phyloP scores from a whole-genome alignment of 2,113 vertebrate species.

The Campylorhamphus procurvoides region DNA sequence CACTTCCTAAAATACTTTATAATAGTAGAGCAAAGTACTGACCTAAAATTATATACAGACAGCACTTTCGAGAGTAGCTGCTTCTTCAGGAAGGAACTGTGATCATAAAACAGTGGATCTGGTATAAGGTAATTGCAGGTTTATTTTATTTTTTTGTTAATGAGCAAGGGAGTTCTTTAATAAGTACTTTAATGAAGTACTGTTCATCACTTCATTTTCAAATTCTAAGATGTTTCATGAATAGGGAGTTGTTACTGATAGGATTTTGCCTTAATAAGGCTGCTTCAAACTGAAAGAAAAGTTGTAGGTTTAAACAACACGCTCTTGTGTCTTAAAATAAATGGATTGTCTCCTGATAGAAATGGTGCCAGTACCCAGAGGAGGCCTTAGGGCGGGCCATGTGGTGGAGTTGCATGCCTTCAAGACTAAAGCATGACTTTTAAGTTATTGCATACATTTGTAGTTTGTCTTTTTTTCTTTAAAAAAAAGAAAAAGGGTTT shows the following conservation, averaged over 20 bases:
- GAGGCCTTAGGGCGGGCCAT: neutral
- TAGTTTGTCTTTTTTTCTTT: neutral
- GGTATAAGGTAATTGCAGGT: neutral
- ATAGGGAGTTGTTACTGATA: neutral
- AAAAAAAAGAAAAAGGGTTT: no score
- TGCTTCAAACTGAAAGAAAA: neutral
- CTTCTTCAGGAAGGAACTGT: neutral
- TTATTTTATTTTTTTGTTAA: neutral
- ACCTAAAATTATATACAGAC: neutral
- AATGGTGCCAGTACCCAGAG: neutral
- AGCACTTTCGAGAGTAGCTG: neutral
- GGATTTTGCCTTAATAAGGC: neutral
- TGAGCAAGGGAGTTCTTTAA: neutral
- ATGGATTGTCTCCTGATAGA: neutral
- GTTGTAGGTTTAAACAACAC: neutral
- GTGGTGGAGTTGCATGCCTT: neutral
- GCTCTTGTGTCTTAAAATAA: neutral
- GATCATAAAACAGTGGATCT: neutral
- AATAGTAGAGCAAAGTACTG: neutral
- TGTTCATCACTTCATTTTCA: neutral
- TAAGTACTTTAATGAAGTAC: neutral
- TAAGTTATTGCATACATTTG: neutral
- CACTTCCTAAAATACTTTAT: neutral
- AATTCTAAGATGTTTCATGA: neutral
- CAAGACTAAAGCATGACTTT: neutral